These are phyloP conservation scores for Ascidia mentula DNA, from an alignment of 23 tunicate species.

Conservation along the genomic window DNA sequence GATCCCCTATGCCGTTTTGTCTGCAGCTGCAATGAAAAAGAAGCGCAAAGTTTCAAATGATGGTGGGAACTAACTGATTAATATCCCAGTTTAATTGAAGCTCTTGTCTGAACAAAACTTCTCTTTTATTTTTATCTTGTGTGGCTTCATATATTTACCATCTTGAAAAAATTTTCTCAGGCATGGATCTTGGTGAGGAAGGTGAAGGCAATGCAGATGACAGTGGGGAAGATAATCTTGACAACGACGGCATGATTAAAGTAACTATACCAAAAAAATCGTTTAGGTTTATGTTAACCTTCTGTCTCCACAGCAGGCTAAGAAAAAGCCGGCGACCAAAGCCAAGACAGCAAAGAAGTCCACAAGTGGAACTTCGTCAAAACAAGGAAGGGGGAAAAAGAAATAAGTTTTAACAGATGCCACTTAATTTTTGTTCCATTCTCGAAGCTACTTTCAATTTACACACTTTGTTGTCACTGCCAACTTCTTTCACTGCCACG, in stretches of 20 bases:
- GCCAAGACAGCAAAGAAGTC: not conserved
- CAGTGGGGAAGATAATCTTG: not conserved
- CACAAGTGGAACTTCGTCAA: not conserved
- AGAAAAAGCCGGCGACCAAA: not conserved
- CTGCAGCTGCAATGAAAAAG: slow-evolving; percentile 57
- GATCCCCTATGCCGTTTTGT: slow-evolving; percentile 73
- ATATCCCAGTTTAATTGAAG: no score
- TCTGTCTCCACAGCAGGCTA: not conserved
- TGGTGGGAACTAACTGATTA: no score
- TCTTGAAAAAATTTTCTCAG: no score
- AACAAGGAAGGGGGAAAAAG: not conserved
- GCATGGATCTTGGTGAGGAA: not conserved
- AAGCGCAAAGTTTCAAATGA: not conserved
- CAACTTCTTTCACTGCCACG: not conserved
- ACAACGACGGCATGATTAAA: not conserved
- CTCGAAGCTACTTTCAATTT: not conserved
- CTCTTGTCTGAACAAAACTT: no score
- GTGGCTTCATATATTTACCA: no score
- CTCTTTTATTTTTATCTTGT: no score
- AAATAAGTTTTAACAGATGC: not conserved
- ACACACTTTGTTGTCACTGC: not conserved
- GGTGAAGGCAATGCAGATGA: not conserved
- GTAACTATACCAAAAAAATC: no score
- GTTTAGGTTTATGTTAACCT: no score
- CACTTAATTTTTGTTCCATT: not conserved